phyloP scores from a whole-genome alignment of 2,797 vertebrate genomes.

The Anabas testudineus region DNA sequence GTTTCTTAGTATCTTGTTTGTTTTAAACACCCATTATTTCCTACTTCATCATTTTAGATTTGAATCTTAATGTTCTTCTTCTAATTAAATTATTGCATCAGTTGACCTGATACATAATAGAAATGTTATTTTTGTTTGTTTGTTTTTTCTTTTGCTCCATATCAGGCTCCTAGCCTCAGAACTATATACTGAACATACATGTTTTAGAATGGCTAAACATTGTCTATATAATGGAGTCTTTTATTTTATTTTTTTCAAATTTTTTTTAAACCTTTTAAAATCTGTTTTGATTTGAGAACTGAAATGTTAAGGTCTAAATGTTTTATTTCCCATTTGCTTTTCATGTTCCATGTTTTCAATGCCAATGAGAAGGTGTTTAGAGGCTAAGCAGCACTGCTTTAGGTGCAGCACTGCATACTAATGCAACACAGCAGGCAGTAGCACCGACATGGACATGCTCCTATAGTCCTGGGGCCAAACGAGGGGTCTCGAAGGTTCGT shows the following conservation, averaged over 20 bases:
- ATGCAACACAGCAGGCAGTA: slow-evolving; percentile 16
- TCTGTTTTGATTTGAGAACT: slow-evolving; percentile 28
- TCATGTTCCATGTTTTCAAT: slow-evolving; percentile 43
- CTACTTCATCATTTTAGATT: slow-evolving; percentile 48
- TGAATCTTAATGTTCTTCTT: slow-evolving; percentile 36
- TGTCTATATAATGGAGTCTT: slow-evolving; percentile 28
- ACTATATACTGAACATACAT: slow-evolving; percentile 23
- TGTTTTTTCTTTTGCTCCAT: slow-evolving; percentile 31
- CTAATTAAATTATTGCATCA: slow-evolving; percentile 79
- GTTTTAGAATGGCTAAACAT: slow-evolving; percentile 51
- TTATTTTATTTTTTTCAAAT: slow-evolving; percentile 37
- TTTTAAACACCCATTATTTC: slow-evolving; percentile 41
- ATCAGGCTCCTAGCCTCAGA: slow-evolving; percentile 51
- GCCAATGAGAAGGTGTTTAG: slow-evolving; percentile 61
- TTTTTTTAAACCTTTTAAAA: slow-evolving; percentile 65
- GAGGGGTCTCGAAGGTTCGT: slow-evolving; percentile 13
- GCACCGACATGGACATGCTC: slow-evolving; percentile 15
- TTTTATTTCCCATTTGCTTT: slow-evolving; percentile 22
- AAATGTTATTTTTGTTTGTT: slow-evolving; percentile 30
- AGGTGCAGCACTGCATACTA: slow-evolving; percentile 32
- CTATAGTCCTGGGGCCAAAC: slow-evolving; percentile 11
- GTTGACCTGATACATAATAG: slow-evolving; percentile 84
- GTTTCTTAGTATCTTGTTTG: slow-evolving; percentile 1
- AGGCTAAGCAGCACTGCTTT: slow-evolving; percentile 49
- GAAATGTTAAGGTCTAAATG: slow-evolving; percentile 55